Evolutionary conservation across 2,888 invertebrate genomes (phyloP).

Genomic region (Mesochorus sp.): DNA sequence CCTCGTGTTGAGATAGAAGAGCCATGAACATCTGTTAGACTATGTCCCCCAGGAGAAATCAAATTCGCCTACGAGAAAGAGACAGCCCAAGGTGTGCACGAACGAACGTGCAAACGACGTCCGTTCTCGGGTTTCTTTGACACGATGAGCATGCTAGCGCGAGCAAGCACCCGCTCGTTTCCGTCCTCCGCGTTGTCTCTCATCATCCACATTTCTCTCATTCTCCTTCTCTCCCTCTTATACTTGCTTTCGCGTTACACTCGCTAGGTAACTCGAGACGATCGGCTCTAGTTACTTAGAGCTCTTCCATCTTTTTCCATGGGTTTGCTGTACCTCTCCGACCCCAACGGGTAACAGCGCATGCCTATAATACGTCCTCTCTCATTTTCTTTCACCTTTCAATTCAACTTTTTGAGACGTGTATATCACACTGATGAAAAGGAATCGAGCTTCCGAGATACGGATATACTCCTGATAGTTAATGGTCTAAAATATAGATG

Average conservation of each 20-base stretch:
- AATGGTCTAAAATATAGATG: no score
- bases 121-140: constrained; percentile 67
- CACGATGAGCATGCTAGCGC: constrained; percentile 36
- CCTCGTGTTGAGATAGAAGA: constrained; percentile 29
- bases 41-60: constrained; percentile 73
- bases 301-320: constrained; percentile 42
- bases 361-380: background rate
- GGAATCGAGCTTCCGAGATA: no score
- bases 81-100: constrained; percentile 55
- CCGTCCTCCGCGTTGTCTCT: constrained; percentile 8
- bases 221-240: background rate
- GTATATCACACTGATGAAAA: background rate
- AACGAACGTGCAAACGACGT: constrained; percentile 64
- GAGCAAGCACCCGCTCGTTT: constrained; percentile 26
- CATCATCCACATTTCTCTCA: background rate
- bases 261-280: constrained; percentile 57
- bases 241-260: constrained; percentile 13
- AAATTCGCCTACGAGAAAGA: constrained; percentile 66
- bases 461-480: no score
- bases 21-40: constrained; percentile 64
- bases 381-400: background rate
- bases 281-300: constrained; percentile 45
- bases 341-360: background rate
- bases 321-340: constrained; percentile 19
- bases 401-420: background rate